Percentiles rank a stretch among this genome's conserved stretches.
phyloP scores from a whole-genome alignment of 2,888 invertebrate species.

The Lasioglossum oenotherae region DNA sequence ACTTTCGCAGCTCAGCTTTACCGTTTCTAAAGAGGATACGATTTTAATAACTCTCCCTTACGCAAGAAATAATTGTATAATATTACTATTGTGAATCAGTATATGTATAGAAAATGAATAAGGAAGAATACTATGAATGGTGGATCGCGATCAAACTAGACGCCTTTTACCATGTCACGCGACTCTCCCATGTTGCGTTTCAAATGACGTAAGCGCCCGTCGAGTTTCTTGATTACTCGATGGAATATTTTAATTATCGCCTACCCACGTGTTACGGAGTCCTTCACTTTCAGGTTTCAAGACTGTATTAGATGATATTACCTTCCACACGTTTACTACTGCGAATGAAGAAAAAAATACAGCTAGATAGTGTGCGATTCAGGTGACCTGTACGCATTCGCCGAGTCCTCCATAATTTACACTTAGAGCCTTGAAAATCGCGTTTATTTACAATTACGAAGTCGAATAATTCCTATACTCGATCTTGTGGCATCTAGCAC shows the following conservation, averaged over 20 bases:
- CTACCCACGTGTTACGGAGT: constrained; percentile 26
- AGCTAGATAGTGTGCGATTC: background rate
- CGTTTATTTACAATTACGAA: background rate
- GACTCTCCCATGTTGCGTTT: constrained; percentile 48
- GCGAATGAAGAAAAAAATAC: background rate
- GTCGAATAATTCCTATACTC: background rate
- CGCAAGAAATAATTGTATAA: constrained; percentile 3
- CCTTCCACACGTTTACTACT: background rate
- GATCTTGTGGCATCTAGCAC: background rate
- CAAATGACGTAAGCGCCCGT: constrained; percentile 48
- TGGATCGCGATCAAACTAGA: constrained; percentile 25
- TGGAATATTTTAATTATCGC: constrained; percentile 56
- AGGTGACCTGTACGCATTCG: background rate
- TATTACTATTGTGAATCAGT: background rate
- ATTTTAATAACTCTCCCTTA: background rate
- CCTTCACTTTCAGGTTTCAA: constrained; percentile 17
- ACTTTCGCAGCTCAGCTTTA: background rate
- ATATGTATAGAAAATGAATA: constrained; percentile 2
- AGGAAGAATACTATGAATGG: constrained; percentile 26
- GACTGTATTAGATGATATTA: constrained; percentile 9
- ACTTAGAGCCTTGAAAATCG: background rate
- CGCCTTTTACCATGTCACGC: constrained; percentile 39
- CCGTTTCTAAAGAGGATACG: background rate
- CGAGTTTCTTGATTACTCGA: constrained; percentile 49
- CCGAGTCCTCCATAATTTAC: constrained; percentile 6